Evolutionary conservation across 2,113 vertebrate species (phyloP), one percentile per base, ranked within the genome.

Genomic region (Platanista minor): DNA sequence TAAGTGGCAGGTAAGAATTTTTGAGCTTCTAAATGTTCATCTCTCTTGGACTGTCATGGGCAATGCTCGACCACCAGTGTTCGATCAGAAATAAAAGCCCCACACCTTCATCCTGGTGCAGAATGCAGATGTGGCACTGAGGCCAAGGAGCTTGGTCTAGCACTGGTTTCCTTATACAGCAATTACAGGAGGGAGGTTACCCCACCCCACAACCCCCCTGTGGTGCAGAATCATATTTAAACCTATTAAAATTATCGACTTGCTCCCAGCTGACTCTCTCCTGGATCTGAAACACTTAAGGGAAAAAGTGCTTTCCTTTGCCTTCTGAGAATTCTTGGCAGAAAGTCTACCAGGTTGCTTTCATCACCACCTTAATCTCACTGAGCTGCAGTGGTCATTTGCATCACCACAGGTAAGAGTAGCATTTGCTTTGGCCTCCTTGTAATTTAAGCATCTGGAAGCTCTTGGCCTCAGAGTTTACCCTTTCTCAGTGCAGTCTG

Each of bases 261-360:
- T 96, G 74, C 84, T 97, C 91, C 93, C 96, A 95, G 92, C 83
- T 87, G 91, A 91, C 49, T 88, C 41, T 87, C 52, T 97, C 93
- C 95, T 94, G 93, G 72, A 97, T 94, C 69, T 78, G 94, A 97
- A 97, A 95, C 74, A 94, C 88, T 91, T 93, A 91, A 81, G 80
- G 91, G 95, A 20, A 95, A 95, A 95, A 93, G 57, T 94, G 71
- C 87, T 97, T 94, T 94, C 71, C 88, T 96, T 97, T 97, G 85
- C 95, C 67, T 97, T 97, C 75, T 25, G 92, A 97, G 94, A 97
- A 59, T 91, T 96, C 95, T 97, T 97, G 95, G 71, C 96, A 97
- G 96, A 94, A 95, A 90, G 71, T 94, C 90, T 92, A 83, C 97
- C 95, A 97, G 94, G 49, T 97, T 94, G 96, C 91, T 97, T 66